Percentiles rank a stretch among this genome's conserved stretches.
These are phyloP conservation scores for Lerema accius DNA, from an alignment of 1,140 invertebrate genomes.

Conservation along the genomic window DNA sequence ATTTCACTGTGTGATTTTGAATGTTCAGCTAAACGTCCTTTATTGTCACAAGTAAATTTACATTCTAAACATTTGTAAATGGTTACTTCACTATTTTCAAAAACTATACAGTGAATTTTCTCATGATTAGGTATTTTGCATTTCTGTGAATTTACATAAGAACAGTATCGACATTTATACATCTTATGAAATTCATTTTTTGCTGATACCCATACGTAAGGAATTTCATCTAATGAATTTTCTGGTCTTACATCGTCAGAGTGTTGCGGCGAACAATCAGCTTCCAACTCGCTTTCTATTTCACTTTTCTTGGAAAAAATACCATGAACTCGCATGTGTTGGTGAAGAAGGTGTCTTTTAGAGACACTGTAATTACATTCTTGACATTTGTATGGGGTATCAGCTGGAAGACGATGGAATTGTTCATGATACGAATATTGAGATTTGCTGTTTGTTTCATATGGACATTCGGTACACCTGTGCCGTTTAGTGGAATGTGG, in stretches of 20 bases:
- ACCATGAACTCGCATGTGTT: slow-evolving; percentile 91
- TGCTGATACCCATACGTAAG: slow-evolving; percentile 89
- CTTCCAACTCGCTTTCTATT: slow-evolving; percentile 59
- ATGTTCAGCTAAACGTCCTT: slow-evolving; percentile 89
- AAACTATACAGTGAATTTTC: slow-evolving; percentile 88
- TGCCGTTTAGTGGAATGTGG: slow-evolving; percentile 82
- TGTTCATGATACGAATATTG: slow-evolving; percentile 94
- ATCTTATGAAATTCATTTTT: slow-evolving; percentile 90
- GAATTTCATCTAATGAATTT: slow-evolving; percentile 76
- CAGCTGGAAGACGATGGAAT: slow-evolving; percentile 89
- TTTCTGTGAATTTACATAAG: slow-evolving; percentile 90
- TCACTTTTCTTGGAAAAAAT: slow-evolving; percentile 74
- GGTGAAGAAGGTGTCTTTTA: slow-evolving; percentile 89
- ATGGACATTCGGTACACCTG: slow-evolving; percentile 89
- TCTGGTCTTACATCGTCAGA: slow-evolving; percentile 46
- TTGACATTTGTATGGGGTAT: slow-evolving; percentile 90
- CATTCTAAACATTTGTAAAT: slow-evolving; percentile 88
- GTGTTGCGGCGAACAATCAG: slow-evolving; percentile 37
- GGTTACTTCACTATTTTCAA: slow-evolving; percentile 77
- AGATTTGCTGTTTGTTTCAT: slow-evolving; percentile 91
- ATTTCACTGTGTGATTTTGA: slow-evolving; percentile 89
- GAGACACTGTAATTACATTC: slow-evolving; percentile 93
- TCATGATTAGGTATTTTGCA: slow-evolving; percentile 94
- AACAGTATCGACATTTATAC: slow-evolving; percentile 93
- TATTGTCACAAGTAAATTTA: slow-evolving; percentile 91